Base-by-base conservation (phyloP, 2,888 invertebrate species). In the Meganola albula region DNA sequence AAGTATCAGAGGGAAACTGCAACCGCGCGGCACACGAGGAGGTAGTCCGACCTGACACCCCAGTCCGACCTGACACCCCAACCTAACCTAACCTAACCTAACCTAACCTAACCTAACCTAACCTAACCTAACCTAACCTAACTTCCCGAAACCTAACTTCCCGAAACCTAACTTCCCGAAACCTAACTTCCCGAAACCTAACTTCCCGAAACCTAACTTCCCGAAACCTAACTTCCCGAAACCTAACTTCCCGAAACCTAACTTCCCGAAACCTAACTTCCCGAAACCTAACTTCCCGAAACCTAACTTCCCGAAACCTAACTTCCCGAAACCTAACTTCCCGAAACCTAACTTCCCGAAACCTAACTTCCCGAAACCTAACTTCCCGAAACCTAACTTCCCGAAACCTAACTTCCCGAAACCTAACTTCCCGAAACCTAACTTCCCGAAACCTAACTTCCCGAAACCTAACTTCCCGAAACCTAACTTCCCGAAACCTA, bases 311-410 rank as follows among this genome's bases (percentile, higher is more conserved):
- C 28, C 37, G 25, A 44, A 47, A 44, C 50, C 44, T 47, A 49
- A 49, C 48, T 46, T 46, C 49, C 47, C 53, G 47, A 44, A 48
- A 50, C 50, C 48, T 44, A 48, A 44, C 48, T 47, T 41, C 47
- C 43, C 48, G 43, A 37, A 47, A 44, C 47, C 48, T 47, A 48
- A 45, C 52, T 44, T 44, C 48, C 46, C 51, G 46, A 45, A 49
- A 44, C 53, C 46, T 44, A 49, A 43, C 53, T 44, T 40, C 44
- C 41, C 26, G 14, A 14, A 26, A 26, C 26, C 26, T 26, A 26
- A 26, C 26, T 16, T 26, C 13, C 13, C 26, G 30, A 18, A 12
- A n/a, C 20, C 16, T 18, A n/a, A 26, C 26, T 16, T 26, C 13
- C 13, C 26, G 14, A 14, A 26, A 26, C 26, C 41, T 37, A 37